Base-by-base conservation (phyloP, 2,888 invertebrate species). In the Diarsia dahlii region DNA sequence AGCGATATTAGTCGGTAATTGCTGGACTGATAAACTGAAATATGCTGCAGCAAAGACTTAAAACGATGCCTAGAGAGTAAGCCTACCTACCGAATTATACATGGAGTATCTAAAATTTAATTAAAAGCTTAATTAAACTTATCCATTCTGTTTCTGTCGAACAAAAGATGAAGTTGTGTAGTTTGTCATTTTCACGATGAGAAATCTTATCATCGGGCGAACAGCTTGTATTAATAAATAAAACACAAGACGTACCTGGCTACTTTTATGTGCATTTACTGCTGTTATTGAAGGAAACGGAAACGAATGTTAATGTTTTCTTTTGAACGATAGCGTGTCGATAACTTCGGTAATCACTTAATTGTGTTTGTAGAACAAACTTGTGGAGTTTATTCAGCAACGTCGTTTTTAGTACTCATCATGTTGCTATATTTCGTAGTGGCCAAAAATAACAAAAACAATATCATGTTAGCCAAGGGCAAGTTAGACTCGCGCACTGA, bases 251-350 rank as follows among this genome's bases (percentile, higher is more conserved):
- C 70, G 8, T 46, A 46, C 70, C 70, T 34, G 34, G 23, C 6
- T 48, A n/a, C 39, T 54, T 15, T 28, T 28, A 28, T 13, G 34
- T 56, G 28, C 23, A 56, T 13, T 18, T 18, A 48, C 28, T 66
- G 45, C 64, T 50, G 20, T 23, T 48, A 3, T 58, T 50, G 64
- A 54, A 58, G 64, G 64, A 80, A 78, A 65, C 64, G 58, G 73
- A 46, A 78, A 79, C 45, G 20, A 78, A 28, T 52, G 20, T 23
- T 66, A 39, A 50, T 46, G 23, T 58, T 46, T 56, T 50, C 12
- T 28, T 72, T 54, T 8, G 48, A 73, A 48, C 60, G 62, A 39
- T 60, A 66, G 54, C 80, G 45, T 66, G 80, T 34, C 23, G 23
- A 62, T 46, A 39, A 28, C 54, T 45, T 15, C 28, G 20, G 20